Evolutionary conservation across 2,113 vertebrate genomes (phyloP).

Genomic region (Chionodraco myersi): DNA sequence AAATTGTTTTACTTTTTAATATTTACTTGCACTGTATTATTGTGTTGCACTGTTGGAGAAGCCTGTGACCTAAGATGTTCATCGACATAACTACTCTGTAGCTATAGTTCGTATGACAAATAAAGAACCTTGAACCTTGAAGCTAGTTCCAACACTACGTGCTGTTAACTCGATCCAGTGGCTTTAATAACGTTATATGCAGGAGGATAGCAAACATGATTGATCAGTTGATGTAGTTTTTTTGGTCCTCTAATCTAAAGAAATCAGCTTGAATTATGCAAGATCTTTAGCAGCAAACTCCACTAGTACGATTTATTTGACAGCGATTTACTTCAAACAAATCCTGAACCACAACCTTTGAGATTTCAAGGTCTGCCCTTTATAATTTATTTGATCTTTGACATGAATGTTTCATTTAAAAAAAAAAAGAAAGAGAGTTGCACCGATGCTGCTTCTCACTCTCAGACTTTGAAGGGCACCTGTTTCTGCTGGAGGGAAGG

Average conservation of each 20-base stretch:
- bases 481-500: constrained; percentile 56
- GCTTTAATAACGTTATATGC: background rate
- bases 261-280: background rate
- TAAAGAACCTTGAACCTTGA: no score
- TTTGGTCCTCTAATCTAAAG: background rate
- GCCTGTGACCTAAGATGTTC: no score
- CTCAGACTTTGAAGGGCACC: constrained; percentile 60
- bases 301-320: constrained; percentile 3
- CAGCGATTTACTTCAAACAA: constrained; percentile 14
- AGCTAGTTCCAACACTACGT: no score
- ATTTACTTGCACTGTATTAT: no score
- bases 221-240: background rate
- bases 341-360: constrained; percentile 12
- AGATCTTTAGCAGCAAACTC: constrained; percentile 7
- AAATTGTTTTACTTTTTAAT: no score
- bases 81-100: no score
- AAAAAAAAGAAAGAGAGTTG: constrained; percentile 11
- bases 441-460: background rate
- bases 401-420: constrained; percentile 35
- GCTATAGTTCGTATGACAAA: no score
- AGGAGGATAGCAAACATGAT: constrained; percentile 4
- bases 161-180: background rate
- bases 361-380: constrained; percentile 1
- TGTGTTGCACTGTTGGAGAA: no score
- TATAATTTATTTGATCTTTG: constrained; percentile 19